Evolutionary conservation across 2,797 vertebrate genomes (phyloP), one percentile per base, ranked within the genome.

Genomic region (Argentina silus): DNA sequence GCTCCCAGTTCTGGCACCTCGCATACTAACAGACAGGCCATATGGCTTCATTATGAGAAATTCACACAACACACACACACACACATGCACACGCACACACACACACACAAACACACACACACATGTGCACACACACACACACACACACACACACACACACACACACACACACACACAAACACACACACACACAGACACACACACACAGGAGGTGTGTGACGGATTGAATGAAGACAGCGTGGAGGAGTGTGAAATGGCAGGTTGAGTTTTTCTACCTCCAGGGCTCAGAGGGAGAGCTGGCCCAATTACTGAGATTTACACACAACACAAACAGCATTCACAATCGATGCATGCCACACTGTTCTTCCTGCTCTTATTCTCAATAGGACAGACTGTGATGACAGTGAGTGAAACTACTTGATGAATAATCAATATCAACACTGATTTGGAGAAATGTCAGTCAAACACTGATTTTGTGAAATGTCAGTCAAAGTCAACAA

Each of bases 1-100:
- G 83, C 86, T 83, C 81, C 67, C 70, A 78, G 87, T 73, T 75
- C 83, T 92, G 91, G 88, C 90, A 89, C 87, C 87, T 72, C 64
- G 64, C 86, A 85, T 73, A 69, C 86, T 84, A 86, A 86, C 91
- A 92, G 88, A 91, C 85, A 87, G 75, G 81, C 90, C 90, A 92
- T 92, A 93, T 91, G 91, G 88, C 92, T 93, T 92, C 88, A 92
- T 92, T 91, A 92, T 85, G 77, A 88, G 76, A 74, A 59, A 78
- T 78, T 83, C 83, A 82, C 77, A 81, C 73, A n/a, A 81, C 55
- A 78, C 67, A 82, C 71, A 56, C 19, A 43, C 57, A 17, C 67
- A 71, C 50, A 69, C 77, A 61, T 67, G 72, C 59, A n/a, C 65
- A 65, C 42, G 64, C 65, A 78, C 47, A 66, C 71, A 47, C 55